Evolutionary conservation across 1,140 invertebrate species (phyloP), one percentile per base, ranked within the genome.

Genomic region (Drosophila kohkoa): DNA sequence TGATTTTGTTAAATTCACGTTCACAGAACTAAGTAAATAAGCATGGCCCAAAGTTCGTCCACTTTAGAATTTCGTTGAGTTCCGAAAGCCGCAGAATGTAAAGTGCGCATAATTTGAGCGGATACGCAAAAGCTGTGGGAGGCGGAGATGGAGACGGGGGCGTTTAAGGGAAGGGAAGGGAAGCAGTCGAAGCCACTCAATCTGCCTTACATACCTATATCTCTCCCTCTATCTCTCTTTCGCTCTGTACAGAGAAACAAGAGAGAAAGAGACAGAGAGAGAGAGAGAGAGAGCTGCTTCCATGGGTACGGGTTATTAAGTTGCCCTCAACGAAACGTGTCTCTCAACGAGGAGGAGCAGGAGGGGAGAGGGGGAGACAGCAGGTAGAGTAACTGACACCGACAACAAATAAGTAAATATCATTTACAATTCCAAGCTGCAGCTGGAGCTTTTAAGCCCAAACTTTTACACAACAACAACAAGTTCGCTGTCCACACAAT

Each of bases 11-110:
- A 78, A 73, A 81, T 82, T 88, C 83, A 72, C 77, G 65, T 82
- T 86, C 80, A 88, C 35, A 76, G 73, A 83, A 81, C 81, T 88
- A 88, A 88, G 83, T 81, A 88, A 88, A 89, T 88, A 83, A 86
- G 79, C 81, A 76, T 52, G 57, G 57, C 57, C 63, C 52, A 79
- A 87, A 82, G 59, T 73, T 78, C 20, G 52, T 52, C 51, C 65
- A 45, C 58, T 60, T 49, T 55, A 41, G 52, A 52, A 74, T 60
- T 63, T 20, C 10, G 64, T 71, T 67, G 45, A 63, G 72, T 65
- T 76, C 45, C 55, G 66, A 87, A 88, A 89, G 68, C 83, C 83
- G 32, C 83, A 88, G 83, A 88, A 88, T 89, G 77, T 83, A 88
- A 87, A 87, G 83, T 88, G 77, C 77, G 83, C 83, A 87, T 87